Evolutionary conservation across 2,113 vertebrate genomes (phyloP).

Genomic region (Antechinus flavipes): DNA sequence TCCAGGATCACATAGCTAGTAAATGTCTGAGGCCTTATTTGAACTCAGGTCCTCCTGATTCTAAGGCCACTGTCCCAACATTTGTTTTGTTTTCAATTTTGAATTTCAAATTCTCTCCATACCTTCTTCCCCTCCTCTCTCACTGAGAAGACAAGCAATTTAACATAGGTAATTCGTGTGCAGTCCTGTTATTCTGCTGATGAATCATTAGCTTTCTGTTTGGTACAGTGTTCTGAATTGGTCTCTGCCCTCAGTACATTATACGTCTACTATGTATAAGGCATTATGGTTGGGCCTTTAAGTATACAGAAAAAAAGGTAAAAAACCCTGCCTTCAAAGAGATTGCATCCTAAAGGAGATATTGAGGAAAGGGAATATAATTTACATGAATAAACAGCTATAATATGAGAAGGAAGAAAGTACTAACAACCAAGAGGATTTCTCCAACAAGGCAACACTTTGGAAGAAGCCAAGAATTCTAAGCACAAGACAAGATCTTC

Average conservation of each 20-base stretch:
- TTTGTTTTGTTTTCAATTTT: not conserved
- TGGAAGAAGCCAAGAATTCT: not conserved
- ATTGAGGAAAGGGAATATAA: not conserved
- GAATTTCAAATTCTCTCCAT: not conserved
- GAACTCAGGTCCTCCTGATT: not conserved
- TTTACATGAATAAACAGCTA: not conserved
- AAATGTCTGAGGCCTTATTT: not conserved
- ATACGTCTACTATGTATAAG: not conserved
- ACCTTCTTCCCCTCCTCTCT: not conserved
- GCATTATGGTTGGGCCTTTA: not conserved
- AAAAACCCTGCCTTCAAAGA: not conserved
- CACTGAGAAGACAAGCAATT: not conserved
- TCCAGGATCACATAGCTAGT: no score
- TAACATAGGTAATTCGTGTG: not conserved
- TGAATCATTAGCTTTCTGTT: not conserved
- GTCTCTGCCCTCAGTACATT: not conserved
- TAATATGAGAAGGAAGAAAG: not conserved
- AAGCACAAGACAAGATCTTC: not conserved
- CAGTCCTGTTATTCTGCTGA: not conserved
- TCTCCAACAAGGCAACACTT: not conserved
- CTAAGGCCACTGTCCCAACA: not conserved
- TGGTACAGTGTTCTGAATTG: not conserved
- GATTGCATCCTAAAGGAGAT: not conserved
- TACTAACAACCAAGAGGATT: not conserved
- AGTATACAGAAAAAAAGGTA: not conserved